Evolutionary conservation across 2,888 invertebrate genomes (phyloP).

Genomic region (Corythucha ciliata): DNA sequence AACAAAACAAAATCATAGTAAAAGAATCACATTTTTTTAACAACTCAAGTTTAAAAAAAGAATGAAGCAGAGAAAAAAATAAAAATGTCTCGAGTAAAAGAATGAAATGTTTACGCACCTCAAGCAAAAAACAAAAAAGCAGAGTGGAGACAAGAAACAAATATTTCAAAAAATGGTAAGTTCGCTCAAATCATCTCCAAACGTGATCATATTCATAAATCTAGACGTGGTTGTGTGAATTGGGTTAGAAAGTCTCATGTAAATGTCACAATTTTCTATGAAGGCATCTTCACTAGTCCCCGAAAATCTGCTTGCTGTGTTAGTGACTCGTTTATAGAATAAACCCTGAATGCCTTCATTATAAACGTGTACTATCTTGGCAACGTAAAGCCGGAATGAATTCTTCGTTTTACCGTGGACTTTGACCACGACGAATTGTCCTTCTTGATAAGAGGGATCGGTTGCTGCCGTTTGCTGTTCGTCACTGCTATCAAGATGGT

Average conservation of each 20-base stretch:
- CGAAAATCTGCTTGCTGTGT: conserved; percentile 13
- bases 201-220: conserved; percentile 1
- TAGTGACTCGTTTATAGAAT: conserved; percentile 20
- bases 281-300: conserved; percentile 22
- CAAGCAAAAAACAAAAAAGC: too few relatives aligned
- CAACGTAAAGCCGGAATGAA: conserved; percentile 16
- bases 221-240: neutral
- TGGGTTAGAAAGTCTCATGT: neutral
- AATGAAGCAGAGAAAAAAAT: too few relatives aligned
- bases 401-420: conserved; percentile 19
- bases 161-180: conserved; percentile 3
- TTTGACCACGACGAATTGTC: conserved; percentile 17
- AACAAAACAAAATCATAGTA: too few relatives aligned
- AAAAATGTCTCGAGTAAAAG: too few relatives aligned
- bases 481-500: too few relatives aligned
- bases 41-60: too few relatives aligned
- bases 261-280: conserved; percentile 13
- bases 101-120: too few relatives aligned
- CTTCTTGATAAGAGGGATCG: neutral
- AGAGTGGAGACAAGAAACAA: too few relatives aligned
- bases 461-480: too few relatives aligned
- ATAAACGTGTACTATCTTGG: conserved; percentile 11
- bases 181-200: neutral
- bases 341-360: conserved; percentile 18
- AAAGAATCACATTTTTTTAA: too few relatives aligned